Base-by-base conservation (phyloP, 2,888 invertebrate species). In the Laothoe populi region DNA sequence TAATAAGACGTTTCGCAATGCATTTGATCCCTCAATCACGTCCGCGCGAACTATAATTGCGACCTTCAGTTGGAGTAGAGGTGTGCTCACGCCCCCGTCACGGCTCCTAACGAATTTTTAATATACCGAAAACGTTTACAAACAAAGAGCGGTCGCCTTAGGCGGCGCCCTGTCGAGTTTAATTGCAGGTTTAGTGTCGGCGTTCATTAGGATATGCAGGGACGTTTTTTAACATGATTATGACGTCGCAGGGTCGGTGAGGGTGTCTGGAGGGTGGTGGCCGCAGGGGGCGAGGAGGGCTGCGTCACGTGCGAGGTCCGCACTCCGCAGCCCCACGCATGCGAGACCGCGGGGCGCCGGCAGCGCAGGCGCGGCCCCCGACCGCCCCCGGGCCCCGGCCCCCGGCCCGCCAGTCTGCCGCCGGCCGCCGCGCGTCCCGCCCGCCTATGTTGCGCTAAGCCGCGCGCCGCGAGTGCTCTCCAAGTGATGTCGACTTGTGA, bases 241-340 rank as follows among this genome's bases (percentile, higher is more conserved):
- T 89, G 89, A 88, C 87, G 87, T 88, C 81, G 88, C 87, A 86
- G 88, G 87, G 87, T 87, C 80, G 82, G 73, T 72, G 75, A 74
- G 77, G 72, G 77, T 70, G 44, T 70, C 72, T 69, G 69, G 83
- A 86, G 89, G 87, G 88, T 83, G 84, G 13, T 24, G 46, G 46
- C 46, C 81, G 83, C 81, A 84, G 86, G 84, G 85, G 87, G 89
- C 81, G 90, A 87, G 90, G 90, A 89, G 91, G 90, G 91, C 86
- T 91, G 92, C 92, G 92, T 92, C 92, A 92, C 92, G 91, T 92
- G 92, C 90, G 83, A 87, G 86, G 85, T 88, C 90, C 92, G 91
- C 90, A 90, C 90, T 89, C 90, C 89, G 92, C 90, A 91, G 84
- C 88, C 87, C 89, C 88, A 92, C 91, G 92, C 92, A 91, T 91